phyloP scores from a whole-genome alignment of 2,888 invertebrate genomes.

The Acanthacorydalis orientalis region DNA sequence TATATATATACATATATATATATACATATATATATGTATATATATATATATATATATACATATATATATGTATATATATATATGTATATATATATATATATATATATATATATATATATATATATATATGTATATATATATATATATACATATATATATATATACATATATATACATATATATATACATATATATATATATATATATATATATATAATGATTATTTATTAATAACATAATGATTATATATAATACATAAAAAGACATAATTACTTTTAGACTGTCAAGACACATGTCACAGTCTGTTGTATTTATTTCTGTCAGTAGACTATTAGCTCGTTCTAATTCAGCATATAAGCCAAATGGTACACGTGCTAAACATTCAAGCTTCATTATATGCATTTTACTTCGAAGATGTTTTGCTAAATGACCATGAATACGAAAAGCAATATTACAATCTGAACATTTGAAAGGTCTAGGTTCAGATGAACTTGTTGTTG shows the following conservation, averaged over 20 bases:
- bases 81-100: too few species aligned
- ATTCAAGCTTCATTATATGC: constrained; percentile 89
- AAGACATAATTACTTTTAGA: constrained; percentile 37
- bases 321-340: constrained; percentile 73
- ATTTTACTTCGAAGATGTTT: constrained; percentile 93
- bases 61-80: too few species aligned
- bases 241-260: not conserved
- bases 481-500: constrained; percentile 69
- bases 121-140: too few species aligned
- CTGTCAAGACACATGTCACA: constrained; percentile 89
- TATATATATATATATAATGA: not conserved
- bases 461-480: constrained; percentile 92
- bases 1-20: too few species aligned
- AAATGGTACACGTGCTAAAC: constrained; percentile 80
- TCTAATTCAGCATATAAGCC: constrained; percentile 91
- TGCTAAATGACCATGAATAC: constrained; percentile 91
- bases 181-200: not conserved
- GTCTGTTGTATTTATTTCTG: constrained; percentile 91
- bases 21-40: too few species aligned
- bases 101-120: too few species aligned
- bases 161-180: not conserved
- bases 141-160: too few species aligned
- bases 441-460: constrained; percentile 90
- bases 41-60: too few species aligned
- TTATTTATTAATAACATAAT: too few species aligned